Evolutionary conservation across 30 jellyfish, hydroid and myxozoan genomes (phyloP).

Genomic region (Turritopsis dohrnii): DNA sequence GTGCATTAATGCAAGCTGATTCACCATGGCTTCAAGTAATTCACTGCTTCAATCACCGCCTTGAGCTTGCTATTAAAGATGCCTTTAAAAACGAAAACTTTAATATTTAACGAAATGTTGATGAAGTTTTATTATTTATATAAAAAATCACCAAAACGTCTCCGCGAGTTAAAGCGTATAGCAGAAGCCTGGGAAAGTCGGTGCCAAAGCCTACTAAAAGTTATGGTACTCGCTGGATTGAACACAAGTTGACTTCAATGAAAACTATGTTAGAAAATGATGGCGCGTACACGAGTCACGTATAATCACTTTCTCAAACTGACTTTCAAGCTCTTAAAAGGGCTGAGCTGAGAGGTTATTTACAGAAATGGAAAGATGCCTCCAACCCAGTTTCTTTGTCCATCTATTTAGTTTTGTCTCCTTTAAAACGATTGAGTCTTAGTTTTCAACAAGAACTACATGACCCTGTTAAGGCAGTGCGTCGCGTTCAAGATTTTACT

Average conservation of each 20-base stretch:
- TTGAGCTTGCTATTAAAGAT: conserved; percentile 30
- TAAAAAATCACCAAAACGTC: conserved; percentile 15
- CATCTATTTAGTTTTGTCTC: neutral
- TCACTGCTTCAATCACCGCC: conserved; percentile 43
- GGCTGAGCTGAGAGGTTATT: neutral
- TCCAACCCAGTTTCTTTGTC: neutral
- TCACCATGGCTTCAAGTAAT: conserved; percentile 40
- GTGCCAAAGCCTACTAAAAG: conserved; percentile 41
- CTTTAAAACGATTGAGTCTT: neutral
- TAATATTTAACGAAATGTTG: conserved; percentile 7
- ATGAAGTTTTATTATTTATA: neutral
- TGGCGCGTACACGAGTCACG: conserved; percentile 26
- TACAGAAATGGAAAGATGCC: neutral
- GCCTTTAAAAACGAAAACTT: conserved; percentile 1
- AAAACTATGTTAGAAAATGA: conserved; percentile 31
- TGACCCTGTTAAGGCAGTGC: neutral
- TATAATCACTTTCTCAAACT: conserved; percentile 24
- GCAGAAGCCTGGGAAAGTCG: conserved; percentile 24
- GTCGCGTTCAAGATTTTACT: neutral
- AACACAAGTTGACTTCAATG: conserved; percentile 37
- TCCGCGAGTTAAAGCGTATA: conserved; percentile 1
- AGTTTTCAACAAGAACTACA: neutral
- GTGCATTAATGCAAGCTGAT: conserved; percentile 15
- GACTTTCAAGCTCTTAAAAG: neutral
- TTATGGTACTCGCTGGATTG: conserved; percentile 50